A percentile compares a stretch with the other conserved stretches of the same genome.
phyloP scores from a whole-genome alignment of 2,888 invertebrate genomes.

The Axea sp. region DNA sequence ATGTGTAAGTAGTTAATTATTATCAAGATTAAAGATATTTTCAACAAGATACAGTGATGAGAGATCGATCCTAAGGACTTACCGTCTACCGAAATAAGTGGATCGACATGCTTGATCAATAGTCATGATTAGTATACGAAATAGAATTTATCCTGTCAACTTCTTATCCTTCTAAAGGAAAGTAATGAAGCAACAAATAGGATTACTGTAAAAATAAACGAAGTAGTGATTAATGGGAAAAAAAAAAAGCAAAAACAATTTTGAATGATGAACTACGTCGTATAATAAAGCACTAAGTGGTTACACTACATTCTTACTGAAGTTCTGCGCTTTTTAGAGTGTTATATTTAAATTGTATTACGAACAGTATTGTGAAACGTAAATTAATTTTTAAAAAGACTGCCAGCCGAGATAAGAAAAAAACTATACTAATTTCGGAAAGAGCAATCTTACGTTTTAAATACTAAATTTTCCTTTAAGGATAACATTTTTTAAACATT shows the following conservation, averaged over 20 bases:
- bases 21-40: constrained; percentile 25
- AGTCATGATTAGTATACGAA: constrained; percentile 65
- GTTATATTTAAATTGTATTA: constrained; percentile 74
- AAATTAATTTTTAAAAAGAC: constrained; percentile 73
- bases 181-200: constrained; percentile 1
- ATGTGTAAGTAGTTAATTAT: constrained; percentile 65
- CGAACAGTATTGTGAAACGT: constrained; percentile 77
- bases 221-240: constrained; percentile 30
- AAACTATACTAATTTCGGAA: constrained; percentile 51
- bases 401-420: constrained; percentile 69
- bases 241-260: constrained; percentile 23
- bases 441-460: constrained; percentile 51
- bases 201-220: constrained; percentile 21
- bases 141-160: constrained; percentile 38
- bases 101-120: constrained; percentile 58
- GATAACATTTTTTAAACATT: constrained; percentile 21
- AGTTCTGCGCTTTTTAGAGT: constrained; percentile 65
- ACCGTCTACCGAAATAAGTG: constrained; percentile 14
- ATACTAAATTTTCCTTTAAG: constrained; percentile 24
- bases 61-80: constrained; percentile 50
- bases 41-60: constrained; percentile 18
- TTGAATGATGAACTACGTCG: constrained; percentile 14
- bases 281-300: constrained; percentile 41
- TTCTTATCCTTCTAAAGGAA: constrained; percentile 23
- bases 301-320: constrained; percentile 57